Evolutionary conservation across 2,113 vertebrate genomes (phyloP).

Genomic region (Furnarius figulus): DNA sequence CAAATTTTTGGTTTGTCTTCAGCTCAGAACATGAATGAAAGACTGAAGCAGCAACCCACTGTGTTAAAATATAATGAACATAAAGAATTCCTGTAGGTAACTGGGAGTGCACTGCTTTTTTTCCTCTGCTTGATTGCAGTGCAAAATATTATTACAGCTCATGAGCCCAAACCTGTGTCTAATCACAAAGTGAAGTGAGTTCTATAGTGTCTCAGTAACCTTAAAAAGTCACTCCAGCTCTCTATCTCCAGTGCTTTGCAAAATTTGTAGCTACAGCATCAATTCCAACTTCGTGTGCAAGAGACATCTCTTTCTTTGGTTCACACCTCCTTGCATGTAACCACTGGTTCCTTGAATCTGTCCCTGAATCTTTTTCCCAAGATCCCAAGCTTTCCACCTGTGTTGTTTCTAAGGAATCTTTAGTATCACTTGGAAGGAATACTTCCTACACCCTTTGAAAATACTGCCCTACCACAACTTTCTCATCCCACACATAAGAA

Average conservation of each 20-base stretch:
- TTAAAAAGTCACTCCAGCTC: background rate
- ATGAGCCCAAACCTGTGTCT: background rate
- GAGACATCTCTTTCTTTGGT: background rate
- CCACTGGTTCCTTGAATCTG: background rate
- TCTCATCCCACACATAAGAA: background rate
- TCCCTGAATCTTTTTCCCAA: background rate
- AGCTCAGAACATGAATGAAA: background rate
- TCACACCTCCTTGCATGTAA: fast-evolving
- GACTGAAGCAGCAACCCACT: background rate
- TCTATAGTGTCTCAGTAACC: background rate
- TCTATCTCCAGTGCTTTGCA: background rate
- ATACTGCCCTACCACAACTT: background rate
- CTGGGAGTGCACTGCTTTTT: background rate
- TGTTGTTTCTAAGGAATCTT: background rate
- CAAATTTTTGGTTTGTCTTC: background rate
- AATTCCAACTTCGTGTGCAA: background rate
- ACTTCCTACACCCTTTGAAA: background rate
- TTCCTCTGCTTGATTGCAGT: background rate
- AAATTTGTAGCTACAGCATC: background rate
- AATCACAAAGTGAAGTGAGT: background rate
- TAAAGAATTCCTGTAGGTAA: background rate
- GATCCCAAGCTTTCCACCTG: background rate
- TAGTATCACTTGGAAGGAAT: background rate
- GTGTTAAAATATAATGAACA: background rate
- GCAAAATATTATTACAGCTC: background rate